phyloP scores from a whole-genome alignment of 2,797 vertebrate genomes.

The Eurystomus glaucurus region DNA sequence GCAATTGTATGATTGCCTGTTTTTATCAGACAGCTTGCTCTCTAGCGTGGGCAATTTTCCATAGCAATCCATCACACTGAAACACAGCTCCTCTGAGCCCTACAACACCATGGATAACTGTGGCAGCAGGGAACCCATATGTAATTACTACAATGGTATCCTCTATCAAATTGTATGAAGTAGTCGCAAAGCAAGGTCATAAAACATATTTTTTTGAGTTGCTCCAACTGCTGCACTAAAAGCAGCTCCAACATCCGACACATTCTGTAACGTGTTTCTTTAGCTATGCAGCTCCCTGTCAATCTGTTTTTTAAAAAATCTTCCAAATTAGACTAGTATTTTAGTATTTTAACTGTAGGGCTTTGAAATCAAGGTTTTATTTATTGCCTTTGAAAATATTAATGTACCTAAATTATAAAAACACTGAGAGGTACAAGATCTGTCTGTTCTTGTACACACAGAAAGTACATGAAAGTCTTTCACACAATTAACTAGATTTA shows the following conservation, averaged over 20 bases:
- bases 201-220: not conserved
- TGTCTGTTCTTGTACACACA: not conserved
- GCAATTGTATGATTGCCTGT: not conserved
- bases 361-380: slow-evolving; percentile 46
- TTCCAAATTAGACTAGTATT: slow-evolving; percentile 33
- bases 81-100: slow-evolving; percentile 28
- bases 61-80: slow-evolving; percentile 30
- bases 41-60: slow-evolving; percentile 17
- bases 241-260: not conserved
- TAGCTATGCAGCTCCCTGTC: not conserved
- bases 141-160: slow-evolving; percentile 59
- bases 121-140: slow-evolving; percentile 43
- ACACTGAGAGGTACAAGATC: not conserved
- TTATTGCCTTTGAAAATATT: slow-evolving; percentile 52
- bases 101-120: not conserved
- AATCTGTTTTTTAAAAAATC: not conserved
- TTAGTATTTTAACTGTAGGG: not conserved
- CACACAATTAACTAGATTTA: slow-evolving; percentile 34
- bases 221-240: not conserved
- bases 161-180: slow-evolving; percentile 27
- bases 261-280: slow-evolving; percentile 18
- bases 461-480: slow-evolving; percentile 35
- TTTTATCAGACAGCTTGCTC: slow-evolving; percentile 20
- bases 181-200: slow-evolving; percentile 31
- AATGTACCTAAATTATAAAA: slow-evolving; percentile 44